A percentile compares a stretch with the other conserved stretches of the same genome.
Evolutionary conservation across 2,888 invertebrate genomes (phyloP).

Genomic region (Microctonus brassicae): DNA sequence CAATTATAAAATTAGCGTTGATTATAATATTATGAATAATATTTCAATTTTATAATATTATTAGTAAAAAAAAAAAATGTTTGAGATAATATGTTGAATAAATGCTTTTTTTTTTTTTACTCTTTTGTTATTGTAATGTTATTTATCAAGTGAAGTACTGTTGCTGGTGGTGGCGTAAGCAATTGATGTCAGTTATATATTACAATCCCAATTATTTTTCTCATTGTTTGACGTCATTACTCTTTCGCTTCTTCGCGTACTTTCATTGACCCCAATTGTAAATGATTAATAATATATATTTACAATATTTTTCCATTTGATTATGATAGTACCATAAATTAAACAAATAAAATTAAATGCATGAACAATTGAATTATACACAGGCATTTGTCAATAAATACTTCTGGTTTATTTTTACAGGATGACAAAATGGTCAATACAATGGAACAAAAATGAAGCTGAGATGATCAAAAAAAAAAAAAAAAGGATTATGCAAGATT

Average conservation of each 20-base stretch:
- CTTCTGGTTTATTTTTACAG: not conserved
- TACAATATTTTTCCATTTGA: not conserved
- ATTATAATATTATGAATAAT: too few relatives aligned
- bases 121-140: not conserved
- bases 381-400: slow-evolving; percentile 16
- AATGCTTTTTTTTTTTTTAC: not conserved
- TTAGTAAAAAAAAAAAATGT: too few relatives aligned
- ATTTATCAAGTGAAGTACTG: too few relatives aligned
- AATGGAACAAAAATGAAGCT: not conserved
- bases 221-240: slow-evolving; percentile 28
- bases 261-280: slow-evolving; percentile 34
- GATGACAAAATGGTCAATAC: slow-evolving; percentile 4
- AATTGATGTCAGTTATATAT: not conserved
- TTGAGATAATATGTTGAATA: not conserved
- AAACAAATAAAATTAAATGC: not conserved
- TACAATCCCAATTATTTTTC: not conserved
- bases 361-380: not conserved
- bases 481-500: too few relatives aligned
- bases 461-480: not conserved
- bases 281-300: not conserved
- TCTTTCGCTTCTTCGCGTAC: not conserved
- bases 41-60: too few relatives aligned
- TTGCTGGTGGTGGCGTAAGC: too few relatives aligned
- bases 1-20: not conserved
- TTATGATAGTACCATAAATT: not conserved